Evolutionary conservation across 2,888 invertebrate species (phyloP).

Genomic region (Cantharis flavilabris): DNA sequence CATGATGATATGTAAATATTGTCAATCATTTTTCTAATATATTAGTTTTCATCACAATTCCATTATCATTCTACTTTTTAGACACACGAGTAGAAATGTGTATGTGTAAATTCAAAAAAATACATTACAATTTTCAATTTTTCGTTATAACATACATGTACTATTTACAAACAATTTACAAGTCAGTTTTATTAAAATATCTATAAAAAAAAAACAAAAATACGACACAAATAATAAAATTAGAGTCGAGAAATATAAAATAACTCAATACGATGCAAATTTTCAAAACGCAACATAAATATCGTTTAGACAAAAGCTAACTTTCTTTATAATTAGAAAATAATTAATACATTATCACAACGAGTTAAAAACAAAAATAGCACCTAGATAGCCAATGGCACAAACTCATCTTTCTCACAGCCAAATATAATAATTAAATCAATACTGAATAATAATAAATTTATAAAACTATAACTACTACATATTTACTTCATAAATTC

Average conservation of each 20-base stretch:
- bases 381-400: constrained; percentile 56
- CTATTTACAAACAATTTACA: constrained; percentile 25
- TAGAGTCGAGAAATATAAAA: neutral
- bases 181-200: constrained; percentile 10
- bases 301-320: constrained; percentile 1
- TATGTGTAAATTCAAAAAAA: constrained; percentile 21
- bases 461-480: constrained; percentile 39
- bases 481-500: constrained; percentile 23
- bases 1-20: constrained; percentile 55
- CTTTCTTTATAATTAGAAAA: constrained; percentile 22
- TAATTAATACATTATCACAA: constrained; percentile 40
- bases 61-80: constrained; percentile 21
- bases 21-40: constrained; percentile 42
- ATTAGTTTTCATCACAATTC: constrained; percentile 47
- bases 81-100: constrained; percentile 17
- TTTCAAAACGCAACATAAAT: neutral
- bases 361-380: constrained; percentile 40
- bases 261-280: neutral
- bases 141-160: constrained; percentile 25
- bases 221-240: neutral
- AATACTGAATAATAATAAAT: constrained; percentile 48
- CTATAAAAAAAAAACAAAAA: neutral
- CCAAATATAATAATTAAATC: constrained; percentile 50
- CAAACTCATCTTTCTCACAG: constrained; percentile 56
- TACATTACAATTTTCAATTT: constrained; percentile 24